Conservation (phyloP, 2,113 vertebrate species). For the Penelope pileata region DNA sequence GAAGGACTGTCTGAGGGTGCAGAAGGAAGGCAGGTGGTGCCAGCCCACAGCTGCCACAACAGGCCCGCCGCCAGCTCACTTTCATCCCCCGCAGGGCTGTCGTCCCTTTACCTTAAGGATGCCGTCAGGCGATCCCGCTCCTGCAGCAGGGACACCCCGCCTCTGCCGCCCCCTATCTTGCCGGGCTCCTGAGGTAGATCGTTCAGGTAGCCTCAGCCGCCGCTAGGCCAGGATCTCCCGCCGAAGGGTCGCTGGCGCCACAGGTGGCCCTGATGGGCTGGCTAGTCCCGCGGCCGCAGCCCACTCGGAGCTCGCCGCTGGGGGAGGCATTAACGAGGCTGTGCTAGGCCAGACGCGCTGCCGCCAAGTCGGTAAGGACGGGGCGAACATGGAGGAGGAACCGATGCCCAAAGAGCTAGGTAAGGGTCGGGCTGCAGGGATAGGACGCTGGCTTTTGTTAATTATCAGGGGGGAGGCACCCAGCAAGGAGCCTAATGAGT, state of each 20-base stretch:
- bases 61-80: too few species aligned
- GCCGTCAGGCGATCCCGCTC: not conserved
- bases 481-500: not conserved
- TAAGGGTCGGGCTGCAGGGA: not conserved
- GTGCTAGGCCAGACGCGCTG: rapidly evolving
- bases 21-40: too few species aligned
- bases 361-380: not conserved
- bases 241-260: rapidly evolving
- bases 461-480: not conserved
- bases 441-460: rapidly evolving
- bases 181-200: not conserved
- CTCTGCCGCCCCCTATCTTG: not conserved
- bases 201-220: too few species aligned
- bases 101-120: not conserved
- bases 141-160: not conserved
- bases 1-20: too few species aligned
- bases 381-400: not conserved
- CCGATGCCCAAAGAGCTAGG: not conserved
- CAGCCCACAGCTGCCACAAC: not conserved
- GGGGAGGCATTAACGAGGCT: not conserved
- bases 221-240: not conserved
- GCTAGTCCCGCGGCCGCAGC: not conserved
- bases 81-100: not conserved
- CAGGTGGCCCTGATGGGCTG: constrained; percentile 34
- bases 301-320: not conserved